phyloP scores from a whole-genome alignment of 2,888 invertebrate species.

The Metalampra italica region DNA sequence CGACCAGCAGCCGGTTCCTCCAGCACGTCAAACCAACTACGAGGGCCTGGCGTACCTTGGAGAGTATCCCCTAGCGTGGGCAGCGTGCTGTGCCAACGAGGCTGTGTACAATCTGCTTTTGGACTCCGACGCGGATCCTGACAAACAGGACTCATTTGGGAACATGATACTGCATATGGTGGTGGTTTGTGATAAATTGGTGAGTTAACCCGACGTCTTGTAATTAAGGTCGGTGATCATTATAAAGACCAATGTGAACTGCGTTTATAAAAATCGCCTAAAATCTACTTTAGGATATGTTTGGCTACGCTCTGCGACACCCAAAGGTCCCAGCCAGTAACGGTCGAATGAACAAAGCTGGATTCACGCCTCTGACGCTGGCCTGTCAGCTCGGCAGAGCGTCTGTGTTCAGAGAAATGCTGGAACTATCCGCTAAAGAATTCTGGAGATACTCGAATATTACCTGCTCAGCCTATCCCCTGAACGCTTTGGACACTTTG shows the following conservation, averaged over 20 bases:
- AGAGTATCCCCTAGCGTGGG: conserved; percentile 98
- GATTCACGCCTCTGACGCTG: conserved; percentile 96
- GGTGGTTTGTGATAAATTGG: conserved; percentile 97
- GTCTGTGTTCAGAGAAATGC: conserved; percentile 98
- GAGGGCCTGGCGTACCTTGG: conserved; percentile 98
- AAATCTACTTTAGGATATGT: conserved; percentile 89
- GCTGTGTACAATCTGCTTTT: conserved; percentile 97
- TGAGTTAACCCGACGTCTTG: conserved; percentile 47
- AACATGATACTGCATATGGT: conserved; percentile 99
- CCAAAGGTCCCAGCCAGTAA: conserved; percentile 95
- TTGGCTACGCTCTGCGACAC: conserved; percentile 97
- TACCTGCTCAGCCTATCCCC: conserved; percentile 97
- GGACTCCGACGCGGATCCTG: conserved; percentile 95
- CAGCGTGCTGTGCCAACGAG: conserved; percentile 97
- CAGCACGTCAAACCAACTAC: conserved; percentile 92
- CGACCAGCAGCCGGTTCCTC: conserved; percentile 91
- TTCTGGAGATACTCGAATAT: conserved; percentile 99
- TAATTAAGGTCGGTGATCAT: neutral
- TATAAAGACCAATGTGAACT: neutral
- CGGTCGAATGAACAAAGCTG: conserved; percentile 91
- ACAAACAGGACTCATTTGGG: conserved; percentile 97
- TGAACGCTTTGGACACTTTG: conserved; percentile 97
- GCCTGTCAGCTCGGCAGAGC: conserved; percentile 98
- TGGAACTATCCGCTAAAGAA: conserved; percentile 95
- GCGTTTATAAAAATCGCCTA: neutral